phyloP scores from a whole-genome alignment of 2,888 invertebrate species.

The Dynastes maya region DNA sequence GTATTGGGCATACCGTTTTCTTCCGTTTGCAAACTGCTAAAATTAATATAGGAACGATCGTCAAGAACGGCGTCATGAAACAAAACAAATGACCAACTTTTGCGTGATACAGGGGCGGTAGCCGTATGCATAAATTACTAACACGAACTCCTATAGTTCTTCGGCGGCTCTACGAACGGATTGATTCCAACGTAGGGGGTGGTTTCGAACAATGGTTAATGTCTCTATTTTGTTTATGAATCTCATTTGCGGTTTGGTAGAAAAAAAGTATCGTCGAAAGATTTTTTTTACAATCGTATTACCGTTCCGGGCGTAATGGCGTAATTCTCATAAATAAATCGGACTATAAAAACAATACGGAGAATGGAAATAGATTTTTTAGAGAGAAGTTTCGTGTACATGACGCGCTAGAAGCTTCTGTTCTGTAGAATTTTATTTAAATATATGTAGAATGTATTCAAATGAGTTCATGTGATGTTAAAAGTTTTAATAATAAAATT shows the following conservation, averaged over 20 bases:
- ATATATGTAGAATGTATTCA: slow-evolving; percentile 35
- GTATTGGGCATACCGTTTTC: slow-evolving; percentile 8
- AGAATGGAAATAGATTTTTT: slow-evolving; percentile 29
- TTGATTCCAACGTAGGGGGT: slow-evolving; percentile 19
- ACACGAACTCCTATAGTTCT: slow-evolving; percentile 25
- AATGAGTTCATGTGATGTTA: slow-evolving; percentile 28
- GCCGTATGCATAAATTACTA: slow-evolving; percentile 41
- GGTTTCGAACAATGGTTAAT: slow-evolving; percentile 34
- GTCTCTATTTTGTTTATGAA: slow-evolving; percentile 39
- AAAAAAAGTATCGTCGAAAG: neutral
- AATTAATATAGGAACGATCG: slow-evolving; percentile 36
- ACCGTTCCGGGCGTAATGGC: neutral
- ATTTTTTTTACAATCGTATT: neutral
- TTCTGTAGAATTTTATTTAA: slow-evolving; percentile 30
- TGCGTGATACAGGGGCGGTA: slow-evolving; percentile 44
- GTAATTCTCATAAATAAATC: slow-evolving; percentile 34
- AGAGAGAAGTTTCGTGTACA: slow-evolving; percentile 6
- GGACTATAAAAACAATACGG: slow-evolving; percentile 22
- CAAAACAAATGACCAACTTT: slow-evolving; percentile 47
- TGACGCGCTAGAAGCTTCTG: neutral
- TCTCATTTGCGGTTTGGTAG: slow-evolving; percentile 8
- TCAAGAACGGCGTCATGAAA: slow-evolving; percentile 41
- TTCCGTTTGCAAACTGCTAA: slow-evolving; percentile 35
- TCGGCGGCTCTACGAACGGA: slow-evolving; percentile 3
- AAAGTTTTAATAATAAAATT: slow-evolving; percentile 42